phyloP scores from a whole-genome alignment of 2,113 vertebrate species.

The Euleptes europaea region DNA sequence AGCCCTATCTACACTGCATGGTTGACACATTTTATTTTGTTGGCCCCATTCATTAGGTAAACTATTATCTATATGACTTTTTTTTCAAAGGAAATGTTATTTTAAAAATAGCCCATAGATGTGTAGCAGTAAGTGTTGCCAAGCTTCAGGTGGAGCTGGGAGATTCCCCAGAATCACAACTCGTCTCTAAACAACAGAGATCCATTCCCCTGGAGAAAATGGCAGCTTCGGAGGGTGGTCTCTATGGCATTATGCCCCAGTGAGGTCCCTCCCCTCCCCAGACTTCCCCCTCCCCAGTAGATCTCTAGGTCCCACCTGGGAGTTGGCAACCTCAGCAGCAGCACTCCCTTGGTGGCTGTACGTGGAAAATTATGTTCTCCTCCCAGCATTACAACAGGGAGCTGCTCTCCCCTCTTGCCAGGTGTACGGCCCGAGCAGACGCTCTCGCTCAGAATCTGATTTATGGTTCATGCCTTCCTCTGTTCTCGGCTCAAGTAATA shows the following conservation, averaged over 20 bases:
- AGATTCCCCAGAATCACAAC: too few relatives aligned
- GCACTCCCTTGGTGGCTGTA: neutral
- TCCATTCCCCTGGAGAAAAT: too few relatives aligned
- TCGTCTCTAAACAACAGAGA: too few relatives aligned
- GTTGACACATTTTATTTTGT: neutral
- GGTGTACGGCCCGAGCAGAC: slow-evolving; percentile 8
- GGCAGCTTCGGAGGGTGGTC: too few relatives aligned
- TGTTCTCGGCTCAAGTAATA: slow-evolving; percentile 49
- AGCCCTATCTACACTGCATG: too few relatives aligned
- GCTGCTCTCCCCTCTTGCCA: slow-evolving; percentile 7
- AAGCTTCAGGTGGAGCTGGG: too few relatives aligned
- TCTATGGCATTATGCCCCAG: too few relatives aligned
- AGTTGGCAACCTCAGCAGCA: too few relatives aligned
- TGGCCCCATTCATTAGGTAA: neutral
- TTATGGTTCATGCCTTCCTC: slow-evolving; percentile 51
- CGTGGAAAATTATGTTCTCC: slow-evolving; percentile 30
- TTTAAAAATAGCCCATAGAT: neutral
- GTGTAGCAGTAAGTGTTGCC: too few relatives aligned
- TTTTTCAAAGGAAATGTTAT: neutral
- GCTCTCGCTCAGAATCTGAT: slow-evolving; percentile 54
- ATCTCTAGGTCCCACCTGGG: too few relatives aligned
- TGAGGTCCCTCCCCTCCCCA: too few relatives aligned
- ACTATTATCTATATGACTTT: neutral
- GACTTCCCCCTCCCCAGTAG: too few relatives aligned
- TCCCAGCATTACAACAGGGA: slow-evolving; percentile 49